Conservation (phyloP, 2,888 invertebrate species). For the Trichopoda pennipes region DNA sequence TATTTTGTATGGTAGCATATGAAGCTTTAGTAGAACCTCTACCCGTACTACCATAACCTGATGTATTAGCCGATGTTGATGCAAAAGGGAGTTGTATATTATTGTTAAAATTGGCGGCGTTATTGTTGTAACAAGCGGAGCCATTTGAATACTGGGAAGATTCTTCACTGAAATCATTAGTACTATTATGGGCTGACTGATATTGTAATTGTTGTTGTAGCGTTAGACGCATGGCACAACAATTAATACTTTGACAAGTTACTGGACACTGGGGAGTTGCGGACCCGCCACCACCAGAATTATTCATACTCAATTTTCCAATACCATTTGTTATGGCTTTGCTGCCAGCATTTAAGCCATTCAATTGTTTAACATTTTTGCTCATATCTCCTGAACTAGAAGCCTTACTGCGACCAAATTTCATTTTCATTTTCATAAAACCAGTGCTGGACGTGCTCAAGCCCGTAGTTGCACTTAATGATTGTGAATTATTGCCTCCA, state of each 20-base stretch:
- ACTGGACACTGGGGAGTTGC: slow-evolving; percentile 66
- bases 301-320: slow-evolving; percentile 78
- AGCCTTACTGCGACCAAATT: slow-evolving; percentile 80
- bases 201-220: slow-evolving; percentile 70
- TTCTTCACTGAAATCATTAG: slow-evolving; percentile 77
- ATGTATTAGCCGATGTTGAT: slow-evolving; percentile 72
- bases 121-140: slow-evolving; percentile 56
- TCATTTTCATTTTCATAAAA: slow-evolving; percentile 79
- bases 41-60: slow-evolving; percentile 78
- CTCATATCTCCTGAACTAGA: slow-evolving; percentile 81
- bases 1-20: slow-evolving; percentile 65
- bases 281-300: slow-evolving; percentile 10
- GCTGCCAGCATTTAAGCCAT: slow-evolving; percentile 74
- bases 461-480: slow-evolving; percentile 68
- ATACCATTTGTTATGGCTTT: slow-evolving; percentile 79
- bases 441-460: slow-evolving; percentile 77
- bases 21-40: slow-evolving; percentile 66
- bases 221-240: slow-evolving; percentile 83
- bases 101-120: slow-evolving; percentile 61
- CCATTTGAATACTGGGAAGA: slow-evolving; percentile 72
- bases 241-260: slow-evolving; percentile 83
- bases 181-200: slow-evolving; percentile 64
- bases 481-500: slow-evolving; percentile 44
- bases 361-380: slow-evolving; percentile 80
- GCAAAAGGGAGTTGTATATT: slow-evolving; percentile 66